These are phyloP conservation scores for Amazonetta brasiliensis DNA, from an alignment of 2,797 vertebrate genomes.

Conservation along the genomic window DNA sequence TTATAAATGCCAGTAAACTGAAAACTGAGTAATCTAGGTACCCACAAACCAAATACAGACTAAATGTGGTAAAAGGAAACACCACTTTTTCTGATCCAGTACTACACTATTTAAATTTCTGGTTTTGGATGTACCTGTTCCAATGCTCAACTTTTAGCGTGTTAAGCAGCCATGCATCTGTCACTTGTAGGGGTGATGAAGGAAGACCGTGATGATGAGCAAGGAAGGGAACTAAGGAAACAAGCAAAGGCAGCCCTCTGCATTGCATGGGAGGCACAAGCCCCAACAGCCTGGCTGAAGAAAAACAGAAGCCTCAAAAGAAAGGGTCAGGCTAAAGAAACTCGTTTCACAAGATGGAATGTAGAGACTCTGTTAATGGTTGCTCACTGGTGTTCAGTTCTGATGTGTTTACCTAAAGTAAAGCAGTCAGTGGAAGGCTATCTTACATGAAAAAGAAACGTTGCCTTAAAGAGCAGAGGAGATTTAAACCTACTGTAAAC, in stretches of 20 bases:
- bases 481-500: neutral
- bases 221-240: too few relatives aligned
- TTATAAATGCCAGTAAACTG: neutral
- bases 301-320: neutral
- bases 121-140: neutral
- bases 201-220: neutral
- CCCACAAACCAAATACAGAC: neutral
- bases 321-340: neutral
- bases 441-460: neutral
- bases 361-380: neutral
- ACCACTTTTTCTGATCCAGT: accelerated
- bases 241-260: neutral
- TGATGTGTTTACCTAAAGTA: neutral
- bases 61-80: neutral
- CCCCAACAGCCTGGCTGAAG: neutral
- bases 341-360: neutral
- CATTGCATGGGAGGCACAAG: neutral
- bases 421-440: neutral
- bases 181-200: neutral
- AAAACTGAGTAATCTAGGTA: neutral
- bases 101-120: neutral
- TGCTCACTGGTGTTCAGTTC: neutral
- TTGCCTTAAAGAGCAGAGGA: neutral
- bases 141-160: neutral
- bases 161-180: neutral